Conservation (phyloP, 2,797 vertebrate species). For the Brachyrhaphis roseni region DNA sequence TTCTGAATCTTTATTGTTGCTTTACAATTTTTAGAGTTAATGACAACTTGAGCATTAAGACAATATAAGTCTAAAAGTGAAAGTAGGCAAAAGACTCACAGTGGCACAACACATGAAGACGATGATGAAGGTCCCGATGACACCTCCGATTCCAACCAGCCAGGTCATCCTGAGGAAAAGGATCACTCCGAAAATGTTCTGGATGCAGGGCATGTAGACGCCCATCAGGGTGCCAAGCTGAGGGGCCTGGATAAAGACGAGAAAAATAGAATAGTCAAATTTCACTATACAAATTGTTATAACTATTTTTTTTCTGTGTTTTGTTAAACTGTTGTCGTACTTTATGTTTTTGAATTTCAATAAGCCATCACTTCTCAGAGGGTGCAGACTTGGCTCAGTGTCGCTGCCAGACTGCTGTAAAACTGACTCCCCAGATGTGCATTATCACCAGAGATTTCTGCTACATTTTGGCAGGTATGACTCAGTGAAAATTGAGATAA, state of each 20-base stretch:
- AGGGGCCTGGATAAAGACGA: conserved; percentile 57
- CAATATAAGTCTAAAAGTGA: conserved; percentile 6
- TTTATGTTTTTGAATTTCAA: conserved; percentile 9
- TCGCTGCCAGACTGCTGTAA: not conserved
- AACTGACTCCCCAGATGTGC: conserved; percentile 37
- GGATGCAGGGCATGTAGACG: conserved; percentile 96
- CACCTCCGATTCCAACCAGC: conserved; percentile 95
- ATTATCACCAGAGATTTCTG: conserved; percentile 30
- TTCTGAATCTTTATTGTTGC: conserved; percentile 12
- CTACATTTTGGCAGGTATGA: conserved; percentile 29
- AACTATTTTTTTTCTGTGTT: not conserved
- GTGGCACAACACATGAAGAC: conserved; percentile 97
- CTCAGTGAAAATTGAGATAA: conserved; percentile 36
- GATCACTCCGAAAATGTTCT: conserved; percentile 99
- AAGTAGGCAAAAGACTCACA: conserved; percentile 80
- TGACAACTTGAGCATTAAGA: conserved; percentile 13
- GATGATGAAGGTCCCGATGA: conserved; percentile 95
- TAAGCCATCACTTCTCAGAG: conserved; percentile 6
- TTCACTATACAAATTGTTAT: not conserved
- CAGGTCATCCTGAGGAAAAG: conserved; percentile 98
- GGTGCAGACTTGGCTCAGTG: conserved; percentile 1
- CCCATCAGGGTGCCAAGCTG: conserved; percentile 98
- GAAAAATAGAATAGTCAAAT: not conserved
- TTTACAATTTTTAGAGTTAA: conserved; percentile 24
- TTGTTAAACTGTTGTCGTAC: not conserved